Percentiles rank a stretch among this genome's conserved stretches.
These are phyloP conservation scores for Microcebus lehilahytsara DNA, from an alignment of 2,113 vertebrate species.

Conservation along the genomic window DNA sequence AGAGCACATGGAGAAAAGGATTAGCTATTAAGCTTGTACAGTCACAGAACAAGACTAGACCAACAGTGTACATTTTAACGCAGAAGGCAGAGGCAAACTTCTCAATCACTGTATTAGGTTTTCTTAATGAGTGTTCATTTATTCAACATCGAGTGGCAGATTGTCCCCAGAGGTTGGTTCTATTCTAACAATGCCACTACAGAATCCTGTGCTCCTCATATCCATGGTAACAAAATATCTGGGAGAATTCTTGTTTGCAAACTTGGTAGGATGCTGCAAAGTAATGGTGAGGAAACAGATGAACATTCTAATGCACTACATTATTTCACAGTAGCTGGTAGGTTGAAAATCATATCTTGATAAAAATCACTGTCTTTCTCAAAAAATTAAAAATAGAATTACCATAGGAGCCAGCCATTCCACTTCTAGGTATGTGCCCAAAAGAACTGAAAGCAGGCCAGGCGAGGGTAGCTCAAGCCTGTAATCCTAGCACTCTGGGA, in stretches of 20 bases:
- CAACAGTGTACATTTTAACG: not conserved
- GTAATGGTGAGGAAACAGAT: not conserved
- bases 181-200: not conserved
- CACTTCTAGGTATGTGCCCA: not conserved
- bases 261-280: not conserved
- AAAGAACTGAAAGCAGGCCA: not conserved
- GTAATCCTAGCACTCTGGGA: too few species aligned
- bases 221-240: conserved; percentile 17
- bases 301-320: not conserved
- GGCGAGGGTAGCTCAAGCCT: too few species aligned
- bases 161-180: not conserved
- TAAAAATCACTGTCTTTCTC: not conserved
- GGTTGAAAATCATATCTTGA: not conserved
- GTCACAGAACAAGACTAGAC: not conserved
- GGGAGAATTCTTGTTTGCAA: not conserved
- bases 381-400: not conserved
- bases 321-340: not conserved
- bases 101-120: not conserved
- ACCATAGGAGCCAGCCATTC: not conserved
- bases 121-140: not conserved
- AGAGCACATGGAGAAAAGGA: not conserved
- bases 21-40: not conserved
- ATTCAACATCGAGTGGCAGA: not conserved
- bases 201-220: not conserved
- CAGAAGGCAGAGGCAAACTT: not conserved